Evolutionary conservation across 2,888 invertebrate genomes (phyloP), one percentile per base, ranked within the genome.

Genomic region (Pammene fasciana): DNA sequence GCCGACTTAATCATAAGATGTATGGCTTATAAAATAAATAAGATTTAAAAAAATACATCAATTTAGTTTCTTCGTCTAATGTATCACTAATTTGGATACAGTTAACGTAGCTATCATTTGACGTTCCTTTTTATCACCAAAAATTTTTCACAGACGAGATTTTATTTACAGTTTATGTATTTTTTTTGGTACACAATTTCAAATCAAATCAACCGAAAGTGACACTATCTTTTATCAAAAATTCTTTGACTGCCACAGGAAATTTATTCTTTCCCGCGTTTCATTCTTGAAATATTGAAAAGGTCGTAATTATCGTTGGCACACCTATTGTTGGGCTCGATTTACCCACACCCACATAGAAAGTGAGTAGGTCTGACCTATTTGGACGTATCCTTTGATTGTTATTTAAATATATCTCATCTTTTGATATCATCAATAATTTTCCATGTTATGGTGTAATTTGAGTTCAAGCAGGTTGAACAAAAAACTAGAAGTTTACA

Each of bases 371-470:
- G n/a, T 43, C 50, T 59, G 68, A 65, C 68, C 64, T 65, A 54
- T 59, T 68, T 64, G 34, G n/a, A 46, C 13, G 52, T 38, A 59
- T 64, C 36, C 45, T 48, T 43, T 50, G 59, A 62, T 68, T 72
- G 34, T 68, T 65, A 61, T 65, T 56, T 56, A 62, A 64, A 65
- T 68, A 54, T 52, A 52, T 14, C n/a, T 43, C 5, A 18, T 34
- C 38, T 34, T 41, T 62, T n/a, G 45, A 64, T 52, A 45, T 38
- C 34, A 68, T 65, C 57, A 68, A 65, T 68, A 57, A 59, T 64
- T 59, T 41, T 54, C 14, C 48, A 52, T 41, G n/a, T 14, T 18
- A 14, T 50, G n/a, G 34, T 64, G 14, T 57, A 43, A 67, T 26
- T 46, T 46, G 16, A 41, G 10, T 36, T n/a, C 11, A 26, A n/a